Conservation (phyloP, 2,888 invertebrate species). For the Pilophorus perplexus region DNA sequence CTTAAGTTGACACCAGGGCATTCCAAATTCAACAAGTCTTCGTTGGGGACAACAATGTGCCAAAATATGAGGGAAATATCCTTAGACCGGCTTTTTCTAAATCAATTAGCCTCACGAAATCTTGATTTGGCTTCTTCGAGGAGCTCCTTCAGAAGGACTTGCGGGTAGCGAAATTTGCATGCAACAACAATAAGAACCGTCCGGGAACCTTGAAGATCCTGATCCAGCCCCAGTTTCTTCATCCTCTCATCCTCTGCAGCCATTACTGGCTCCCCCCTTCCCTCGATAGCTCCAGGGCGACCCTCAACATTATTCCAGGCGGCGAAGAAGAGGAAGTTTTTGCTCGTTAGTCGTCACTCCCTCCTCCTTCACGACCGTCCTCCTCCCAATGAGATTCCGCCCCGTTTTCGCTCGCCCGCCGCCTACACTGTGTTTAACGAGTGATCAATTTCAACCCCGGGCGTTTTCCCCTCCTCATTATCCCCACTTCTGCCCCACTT, state of each 20-base stretch:
- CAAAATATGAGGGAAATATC: too few species aligned
- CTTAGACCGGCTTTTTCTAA: too few species aligned
- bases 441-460: constrained; percentile 38
- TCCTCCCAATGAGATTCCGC: too few species aligned
- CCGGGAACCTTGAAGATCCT: background rate
- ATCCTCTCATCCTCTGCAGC: constrained; percentile 12
- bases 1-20: too few species aligned
- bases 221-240: background rate
- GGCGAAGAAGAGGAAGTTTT: constrained; percentile 40
- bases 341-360: constrained; percentile 37
- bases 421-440: constrained; percentile 37
- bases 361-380: background rate
- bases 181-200: background rate
- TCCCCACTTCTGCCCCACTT: background rate
- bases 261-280: constrained; percentile 15
- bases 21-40: too few species aligned
- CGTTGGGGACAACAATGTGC: too few species aligned
- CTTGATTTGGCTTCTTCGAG: too few species aligned
- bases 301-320: constrained; percentile 32
- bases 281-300: background rate
- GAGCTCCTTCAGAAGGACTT: too few species aligned
- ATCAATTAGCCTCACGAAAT: too few species aligned
- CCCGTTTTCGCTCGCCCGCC: constrained; percentile 32
- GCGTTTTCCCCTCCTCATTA: background rate
- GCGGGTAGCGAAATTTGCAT: background rate